phyloP scores from a whole-genome alignment of 2,113 vertebrate species.

The Setophaga coronata region DNA sequence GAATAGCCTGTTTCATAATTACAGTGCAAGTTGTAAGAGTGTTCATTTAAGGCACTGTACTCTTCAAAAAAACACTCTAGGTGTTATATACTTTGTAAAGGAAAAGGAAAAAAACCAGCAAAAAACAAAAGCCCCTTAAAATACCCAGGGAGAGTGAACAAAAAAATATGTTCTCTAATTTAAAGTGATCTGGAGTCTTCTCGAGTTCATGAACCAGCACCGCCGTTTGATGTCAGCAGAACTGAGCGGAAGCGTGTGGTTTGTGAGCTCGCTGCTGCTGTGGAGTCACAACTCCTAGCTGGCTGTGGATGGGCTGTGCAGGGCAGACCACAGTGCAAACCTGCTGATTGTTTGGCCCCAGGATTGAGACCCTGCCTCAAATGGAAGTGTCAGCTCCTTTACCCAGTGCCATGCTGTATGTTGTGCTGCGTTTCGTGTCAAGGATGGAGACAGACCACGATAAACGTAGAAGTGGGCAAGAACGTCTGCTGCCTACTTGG shows the following conservation, averaged over 20 bases:
- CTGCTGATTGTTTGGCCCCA: not conserved
- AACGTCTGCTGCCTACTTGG: not conserved
- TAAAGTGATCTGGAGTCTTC: conserved; percentile 21
- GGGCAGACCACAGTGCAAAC: not conserved
- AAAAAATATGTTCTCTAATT: conserved; percentile 14
- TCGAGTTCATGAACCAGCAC: conserved; percentile 43
- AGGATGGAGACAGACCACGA: rapidly evolving
- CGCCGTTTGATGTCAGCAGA: conserved; percentile 35
- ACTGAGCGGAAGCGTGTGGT: conserved; percentile 55
- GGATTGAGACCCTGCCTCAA: not conserved
- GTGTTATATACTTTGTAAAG: not conserved
- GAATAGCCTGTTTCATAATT: conserved; percentile 12
- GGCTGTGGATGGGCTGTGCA: not conserved
- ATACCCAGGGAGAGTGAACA: not conserved
- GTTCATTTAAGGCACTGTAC: not conserved
- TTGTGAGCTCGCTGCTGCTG: conserved; percentile 9
- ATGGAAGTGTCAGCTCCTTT: not conserved
- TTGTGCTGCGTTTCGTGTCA: rapidly evolving
- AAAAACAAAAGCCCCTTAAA: not conserved
- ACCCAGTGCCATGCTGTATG: rapidly evolving
- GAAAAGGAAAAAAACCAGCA: not conserved
- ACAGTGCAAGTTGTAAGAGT: not conserved
- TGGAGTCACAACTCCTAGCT: not conserved
- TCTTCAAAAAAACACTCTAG: not conserved
- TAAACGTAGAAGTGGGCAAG: not conserved